phyloP scores from a whole-genome alignment of 2,113 vertebrate species.

The Elachura formosa region DNA sequence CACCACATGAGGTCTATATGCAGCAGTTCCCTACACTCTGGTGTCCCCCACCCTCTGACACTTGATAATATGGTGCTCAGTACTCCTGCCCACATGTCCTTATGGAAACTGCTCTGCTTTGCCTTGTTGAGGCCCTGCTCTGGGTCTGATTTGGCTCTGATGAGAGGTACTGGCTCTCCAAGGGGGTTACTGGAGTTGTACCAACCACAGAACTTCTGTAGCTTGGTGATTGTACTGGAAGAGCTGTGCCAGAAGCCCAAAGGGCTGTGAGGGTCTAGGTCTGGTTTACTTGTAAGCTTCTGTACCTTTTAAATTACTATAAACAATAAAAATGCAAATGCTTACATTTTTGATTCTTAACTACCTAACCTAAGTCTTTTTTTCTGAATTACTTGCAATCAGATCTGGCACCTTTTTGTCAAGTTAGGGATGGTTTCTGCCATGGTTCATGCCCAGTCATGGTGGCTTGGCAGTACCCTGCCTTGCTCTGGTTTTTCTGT shows the following conservation, averaged over 20 bases:
- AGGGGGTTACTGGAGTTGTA: neutral
- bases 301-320: constrained; percentile 11
- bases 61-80: neutral
- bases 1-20: rapidly evolving
- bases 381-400: neutral
- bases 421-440: neutral
- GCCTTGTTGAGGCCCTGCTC: neutral
- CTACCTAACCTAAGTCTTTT: neutral
- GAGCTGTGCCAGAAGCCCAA: neutral
- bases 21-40: neutral
- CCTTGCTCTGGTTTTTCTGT: neutral
- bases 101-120: neutral
- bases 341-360: neutral
- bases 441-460: neutral
- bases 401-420: neutral
- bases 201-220: neutral
- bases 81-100: neutral
- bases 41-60: neutral
- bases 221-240: neutral
- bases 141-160: neutral
- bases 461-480: neutral
- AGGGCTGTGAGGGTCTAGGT: neutral
- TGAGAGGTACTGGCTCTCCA: neutral
- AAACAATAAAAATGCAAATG: neutral
- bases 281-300: neutral